Conservation (phyloP, 2,888 invertebrate species). For the Drosophila neonasuta region DNA sequence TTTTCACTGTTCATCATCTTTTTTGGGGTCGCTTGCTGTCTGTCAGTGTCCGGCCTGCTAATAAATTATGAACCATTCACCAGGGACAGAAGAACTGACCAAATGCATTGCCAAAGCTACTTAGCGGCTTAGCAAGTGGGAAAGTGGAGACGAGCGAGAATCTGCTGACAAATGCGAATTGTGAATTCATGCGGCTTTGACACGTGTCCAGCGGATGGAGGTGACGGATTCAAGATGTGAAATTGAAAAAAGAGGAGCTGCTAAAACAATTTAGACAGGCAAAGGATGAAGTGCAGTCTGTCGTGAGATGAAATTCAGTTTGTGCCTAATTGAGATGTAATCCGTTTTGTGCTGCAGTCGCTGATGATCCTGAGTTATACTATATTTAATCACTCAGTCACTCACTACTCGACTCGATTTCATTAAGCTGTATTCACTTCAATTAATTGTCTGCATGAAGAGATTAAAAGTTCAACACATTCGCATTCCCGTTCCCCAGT, state of each 20-base stretch:
- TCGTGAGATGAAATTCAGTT: slow-evolving; percentile 5
- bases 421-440: slow-evolving; percentile 31
- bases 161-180: slow-evolving; percentile 64
- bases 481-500: not conserved
- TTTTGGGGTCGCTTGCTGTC: slow-evolving; percentile 15
- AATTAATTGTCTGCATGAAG: slow-evolving; percentile 32
- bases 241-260: slow-evolving; percentile 8
- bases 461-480: slow-evolving; percentile 32
- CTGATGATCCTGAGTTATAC: slow-evolving; percentile 9
- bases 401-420: slow-evolving; percentile 11
- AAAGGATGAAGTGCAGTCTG: not conserved
- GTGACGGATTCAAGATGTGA: not conserved
- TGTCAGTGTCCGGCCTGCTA: slow-evolving; percentile 12
- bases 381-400: slow-evolving; percentile 16
- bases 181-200: slow-evolving; percentile 70
- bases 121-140: slow-evolving; percentile 52
- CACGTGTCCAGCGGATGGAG: slow-evolving; percentile 53
- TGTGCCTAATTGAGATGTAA: slow-evolving; percentile 29
- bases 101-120: slow-evolving; percentile 49
- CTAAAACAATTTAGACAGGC: not conserved
- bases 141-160: not conserved
- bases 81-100: slow-evolving; percentile 17
- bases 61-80: slow-evolving; percentile 43
- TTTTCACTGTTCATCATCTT: slow-evolving; percentile 19
- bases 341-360: slow-evolving; percentile 12